Conservation (phyloP, 2,888 invertebrate species). For the Entomobrya proxima region DNA sequence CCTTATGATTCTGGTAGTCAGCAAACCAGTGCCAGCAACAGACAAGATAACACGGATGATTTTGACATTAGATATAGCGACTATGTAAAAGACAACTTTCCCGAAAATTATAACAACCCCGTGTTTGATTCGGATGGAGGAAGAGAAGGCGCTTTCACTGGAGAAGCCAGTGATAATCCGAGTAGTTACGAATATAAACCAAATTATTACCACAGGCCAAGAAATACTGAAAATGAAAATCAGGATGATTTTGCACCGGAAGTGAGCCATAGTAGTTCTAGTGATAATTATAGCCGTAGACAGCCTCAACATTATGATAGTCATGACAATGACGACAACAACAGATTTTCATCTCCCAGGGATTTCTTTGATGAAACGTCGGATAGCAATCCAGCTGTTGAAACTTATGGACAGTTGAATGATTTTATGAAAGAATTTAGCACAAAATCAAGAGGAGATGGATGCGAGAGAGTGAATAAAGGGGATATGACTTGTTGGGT, state of each 20-base stretch:
- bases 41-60: conserved; percentile 24
- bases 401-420: conserved; percentile 80
- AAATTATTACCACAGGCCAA: conserved; percentile 54
- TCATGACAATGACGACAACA: neutral
- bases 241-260: too few species aligned
- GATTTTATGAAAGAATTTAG: conserved; percentile 85
- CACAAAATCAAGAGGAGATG: conserved; percentile 81
- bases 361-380: conserved; percentile 61
- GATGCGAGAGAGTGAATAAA: conserved; percentile 84
- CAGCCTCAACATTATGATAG: neutral
- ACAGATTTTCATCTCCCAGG: conserved; percentile 70
- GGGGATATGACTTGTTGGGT: conserved; percentile 88
- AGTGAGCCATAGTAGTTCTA: too few species aligned
- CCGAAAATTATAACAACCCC: conserved; percentile 76
- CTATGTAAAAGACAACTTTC: conserved; percentile 79
- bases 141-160: neutral
- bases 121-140: too few species aligned
- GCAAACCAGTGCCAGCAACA: conserved; percentile 43
- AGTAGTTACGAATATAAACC: conserved; percentile 42
- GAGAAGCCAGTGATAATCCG: conserved; percentile 6
- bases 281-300: too few species aligned
- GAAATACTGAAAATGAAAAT: neutral
- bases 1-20: conserved; percentile 13
- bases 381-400: conserved; percentile 39
- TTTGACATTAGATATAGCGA: conserved; percentile 77